Conservation (phyloP, 1,140 invertebrate genomes). For the Mercenaria mercenaria region DNA sequence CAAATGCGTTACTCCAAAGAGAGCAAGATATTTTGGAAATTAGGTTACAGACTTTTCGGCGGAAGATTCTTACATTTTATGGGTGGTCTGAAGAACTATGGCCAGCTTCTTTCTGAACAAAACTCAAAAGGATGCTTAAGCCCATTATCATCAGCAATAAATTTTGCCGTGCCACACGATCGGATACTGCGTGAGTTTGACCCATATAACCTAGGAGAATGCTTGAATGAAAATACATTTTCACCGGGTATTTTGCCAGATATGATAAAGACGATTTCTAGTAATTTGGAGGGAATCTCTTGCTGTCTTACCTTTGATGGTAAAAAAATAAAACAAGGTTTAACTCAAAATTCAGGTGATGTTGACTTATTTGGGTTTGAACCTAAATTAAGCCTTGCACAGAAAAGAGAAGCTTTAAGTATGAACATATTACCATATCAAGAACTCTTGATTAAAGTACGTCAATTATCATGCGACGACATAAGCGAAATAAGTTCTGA, state of each 20-base stretch:
- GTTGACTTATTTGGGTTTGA: slow-evolving; percentile 26
- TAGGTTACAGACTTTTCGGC: neutral
- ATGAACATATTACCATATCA: no score
- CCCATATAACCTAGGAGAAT: no score
- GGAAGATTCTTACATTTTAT: no score
- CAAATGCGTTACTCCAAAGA: neutral
- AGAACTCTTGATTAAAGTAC: no score
- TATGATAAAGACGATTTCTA: neutral
- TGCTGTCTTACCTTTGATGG: neutral
- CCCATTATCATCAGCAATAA: neutral
- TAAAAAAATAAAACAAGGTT: neutral
- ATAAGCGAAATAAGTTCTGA: no score
- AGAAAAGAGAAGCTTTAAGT: no score
- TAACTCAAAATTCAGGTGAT: neutral
- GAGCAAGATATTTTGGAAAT: neutral
- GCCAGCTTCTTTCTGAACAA: neutral
- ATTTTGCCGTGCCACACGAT: neutral
- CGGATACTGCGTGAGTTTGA: no score
- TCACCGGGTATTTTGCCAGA: neutral
- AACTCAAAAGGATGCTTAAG: neutral
- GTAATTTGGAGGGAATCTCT: neutral
- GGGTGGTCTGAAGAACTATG: neutral
- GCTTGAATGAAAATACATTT: neutral
- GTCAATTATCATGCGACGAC: no score
- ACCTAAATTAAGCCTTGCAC: no score